Evolutionary conservation across 1,140 invertebrate species (phyloP).

Genomic region (Varroa destructor): DNA sequence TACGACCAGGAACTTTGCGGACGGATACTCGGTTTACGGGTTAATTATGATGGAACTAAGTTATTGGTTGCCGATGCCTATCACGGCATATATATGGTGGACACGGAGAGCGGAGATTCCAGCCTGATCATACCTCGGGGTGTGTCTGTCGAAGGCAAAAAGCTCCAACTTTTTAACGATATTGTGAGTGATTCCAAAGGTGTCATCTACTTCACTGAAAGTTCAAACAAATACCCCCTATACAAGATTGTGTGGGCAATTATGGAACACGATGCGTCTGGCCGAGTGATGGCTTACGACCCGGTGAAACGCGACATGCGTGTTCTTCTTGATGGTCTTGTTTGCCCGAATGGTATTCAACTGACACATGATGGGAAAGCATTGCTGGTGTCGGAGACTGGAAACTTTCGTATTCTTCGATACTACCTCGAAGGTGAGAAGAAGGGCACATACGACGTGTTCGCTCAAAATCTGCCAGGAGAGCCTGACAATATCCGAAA

Average conservation of each 20-base stretch:
- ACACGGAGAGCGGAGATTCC: slow-evolving; percentile 19
- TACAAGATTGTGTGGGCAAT: slow-evolving; percentile 16
- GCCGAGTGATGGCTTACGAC: slow-evolving; percentile 17
- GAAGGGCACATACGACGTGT: slow-evolving; percentile 16
- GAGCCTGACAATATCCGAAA: slow-evolving; percentile 61
- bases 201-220: slow-evolving; percentile 6
- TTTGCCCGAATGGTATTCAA: slow-evolving; percentile 65
- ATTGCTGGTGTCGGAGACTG: slow-evolving; percentile 55
- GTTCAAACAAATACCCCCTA: slow-evolving; percentile 22
- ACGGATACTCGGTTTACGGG: neutral
- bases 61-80: slow-evolving; percentile 20
- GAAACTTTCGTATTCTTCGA: slow-evolving; percentile 42
- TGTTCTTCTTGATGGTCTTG: slow-evolving; percentile 54
- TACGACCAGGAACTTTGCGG: slow-evolving; percentile 22
- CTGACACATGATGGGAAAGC: slow-evolving; percentile 59
- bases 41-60: slow-evolving; percentile 21
- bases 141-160: slow-evolving; percentile 7
- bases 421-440: slow-evolving; percentile 35
- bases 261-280: slow-evolving; percentile 19
- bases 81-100: slow-evolving; percentile 22
- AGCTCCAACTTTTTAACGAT: slow-evolving; percentile 20
- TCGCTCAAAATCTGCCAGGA: slow-evolving; percentile 50
- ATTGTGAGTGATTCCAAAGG: neutral
- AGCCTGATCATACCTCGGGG: slow-evolving; percentile 8
- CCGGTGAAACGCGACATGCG: slow-evolving; percentile 3